phyloP scores from a whole-genome alignment of 2,888 invertebrate species.

The Griposia aprilina region DNA sequence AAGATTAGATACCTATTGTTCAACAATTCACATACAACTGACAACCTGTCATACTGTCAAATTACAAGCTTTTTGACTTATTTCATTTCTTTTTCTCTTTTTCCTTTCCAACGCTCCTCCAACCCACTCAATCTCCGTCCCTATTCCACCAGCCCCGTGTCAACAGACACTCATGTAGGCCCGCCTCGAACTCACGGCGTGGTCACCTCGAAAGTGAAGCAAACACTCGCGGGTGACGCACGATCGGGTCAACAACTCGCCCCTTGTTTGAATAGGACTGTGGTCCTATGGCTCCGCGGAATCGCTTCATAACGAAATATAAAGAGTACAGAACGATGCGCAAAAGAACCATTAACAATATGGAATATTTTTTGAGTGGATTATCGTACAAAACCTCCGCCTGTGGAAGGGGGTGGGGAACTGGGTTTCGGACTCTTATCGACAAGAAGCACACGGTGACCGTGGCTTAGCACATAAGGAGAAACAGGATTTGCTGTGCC shows the following conservation, averaged over 20 bases:
- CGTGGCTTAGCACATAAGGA: background rate
- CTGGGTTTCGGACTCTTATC: background rate
- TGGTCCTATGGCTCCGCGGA: slow-evolving; percentile 15
- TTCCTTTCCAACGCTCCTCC: background rate
- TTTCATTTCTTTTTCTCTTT: background rate
- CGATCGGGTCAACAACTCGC: slow-evolving; percentile 54
- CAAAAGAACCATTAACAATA: background rate
- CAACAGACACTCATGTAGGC: slow-evolving; percentile 25
- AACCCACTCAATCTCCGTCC: background rate
- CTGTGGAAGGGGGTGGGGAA: background rate
- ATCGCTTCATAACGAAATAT: slow-evolving; percentile 43
- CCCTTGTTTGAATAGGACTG: slow-evolving; percentile 42
- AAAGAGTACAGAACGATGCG: slow-evolving; percentile 19
- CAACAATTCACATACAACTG: background rate
- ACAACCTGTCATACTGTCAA: background rate
- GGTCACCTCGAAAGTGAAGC: slow-evolving; percentile 37
- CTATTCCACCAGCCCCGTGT: background rate
- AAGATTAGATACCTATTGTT: background rate
- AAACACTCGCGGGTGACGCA: slow-evolving; percentile 62
- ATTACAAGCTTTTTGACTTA: background rate
- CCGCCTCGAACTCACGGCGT: background rate
- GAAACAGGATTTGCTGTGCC: background rate
- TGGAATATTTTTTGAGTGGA: background rate
- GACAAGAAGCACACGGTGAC: background rate
- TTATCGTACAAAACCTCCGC: background rate